These are phyloP conservation scores for Neotoma lepida DNA, from an alignment of 2,113 vertebrate species.

Conservation along the genomic window DNA sequence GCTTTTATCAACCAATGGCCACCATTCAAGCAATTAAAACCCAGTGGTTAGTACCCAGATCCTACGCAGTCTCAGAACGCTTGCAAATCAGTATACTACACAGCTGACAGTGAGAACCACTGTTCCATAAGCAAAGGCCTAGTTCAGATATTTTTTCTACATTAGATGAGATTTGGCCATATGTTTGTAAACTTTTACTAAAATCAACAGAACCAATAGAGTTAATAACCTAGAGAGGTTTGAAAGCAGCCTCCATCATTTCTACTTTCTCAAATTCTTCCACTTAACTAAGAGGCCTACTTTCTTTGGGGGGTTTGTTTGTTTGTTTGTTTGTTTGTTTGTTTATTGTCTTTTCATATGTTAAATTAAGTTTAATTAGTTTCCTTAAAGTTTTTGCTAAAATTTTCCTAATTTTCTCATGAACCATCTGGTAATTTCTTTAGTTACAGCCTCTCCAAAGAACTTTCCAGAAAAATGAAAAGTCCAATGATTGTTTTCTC, in stretches of 20 bases:
- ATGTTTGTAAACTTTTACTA: background rate
- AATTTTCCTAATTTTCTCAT: conserved; percentile 11
- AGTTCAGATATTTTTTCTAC: background rate
- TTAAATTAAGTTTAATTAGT: background rate
- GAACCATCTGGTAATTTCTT: background rate
- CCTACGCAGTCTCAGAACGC: background rate
- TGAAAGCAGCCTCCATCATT: background rate
- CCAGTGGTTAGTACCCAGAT: background rate
- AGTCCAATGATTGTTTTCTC: background rate
- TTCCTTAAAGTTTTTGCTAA: background rate
- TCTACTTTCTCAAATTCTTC: background rate
- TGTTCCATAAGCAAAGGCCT: background rate
- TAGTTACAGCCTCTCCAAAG: background rate
- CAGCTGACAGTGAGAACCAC: background rate
- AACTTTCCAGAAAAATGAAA: background rate
- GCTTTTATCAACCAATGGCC: background rate
- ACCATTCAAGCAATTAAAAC: background rate
- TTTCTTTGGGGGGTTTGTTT: background rate
- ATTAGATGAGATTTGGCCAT: background rate
- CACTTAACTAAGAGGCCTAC: background rate
- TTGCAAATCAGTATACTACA: background rate
- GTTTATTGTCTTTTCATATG: background rate
- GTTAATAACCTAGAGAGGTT: background rate
- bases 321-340: background rate
- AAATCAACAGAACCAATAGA: background rate